These are phyloP conservation scores for Sebastolobus altivelis DNA, from an alignment of 2,797 vertebrate genomes.

Conservation along the genomic window DNA sequence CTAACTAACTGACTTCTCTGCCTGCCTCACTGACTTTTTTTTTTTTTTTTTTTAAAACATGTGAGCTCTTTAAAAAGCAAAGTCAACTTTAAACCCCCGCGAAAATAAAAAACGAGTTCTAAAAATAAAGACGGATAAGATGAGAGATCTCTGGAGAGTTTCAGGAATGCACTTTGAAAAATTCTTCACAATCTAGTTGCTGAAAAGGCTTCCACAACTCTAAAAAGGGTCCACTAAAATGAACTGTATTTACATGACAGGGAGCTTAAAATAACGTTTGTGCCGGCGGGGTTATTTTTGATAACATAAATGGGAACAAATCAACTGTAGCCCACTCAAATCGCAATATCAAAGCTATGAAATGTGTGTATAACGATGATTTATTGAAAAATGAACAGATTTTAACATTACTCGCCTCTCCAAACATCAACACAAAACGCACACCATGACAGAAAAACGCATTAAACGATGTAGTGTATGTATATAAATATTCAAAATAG, in stretches of 20 bases:
- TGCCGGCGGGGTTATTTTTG: background rate
- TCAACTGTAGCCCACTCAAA: background rate
- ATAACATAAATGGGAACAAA: background rate
- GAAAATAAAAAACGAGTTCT: constrained; percentile 47
- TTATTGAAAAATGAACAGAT: background rate
- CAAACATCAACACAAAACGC: background rate
- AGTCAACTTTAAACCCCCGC: constrained; percentile 55
- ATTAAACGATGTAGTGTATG: background rate
- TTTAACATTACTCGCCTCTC: background rate
- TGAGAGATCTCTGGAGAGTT: constrained; percentile 69
- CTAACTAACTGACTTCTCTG: background rate
- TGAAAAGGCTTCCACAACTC: constrained; percentile 55
- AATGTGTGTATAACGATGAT: background rate
- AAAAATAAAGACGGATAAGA: constrained; percentile 68
- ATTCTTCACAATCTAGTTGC: constrained; percentile 40
- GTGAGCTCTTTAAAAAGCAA: constrained; percentile 35
- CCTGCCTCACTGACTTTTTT: background rate
- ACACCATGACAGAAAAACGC: background rate
- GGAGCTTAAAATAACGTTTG: constrained; percentile 41
- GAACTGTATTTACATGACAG: constrained; percentile 50
- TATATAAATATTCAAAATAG: background rate
- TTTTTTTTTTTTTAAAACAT: constrained; percentile 4
- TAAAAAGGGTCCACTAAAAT: constrained; percentile 35
- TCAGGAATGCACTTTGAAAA: constrained; percentile 72
- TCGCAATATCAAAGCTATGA: background rate